Conservation (phyloP, 1,140 invertebrate genomes). For the Temnothorax longispinosus region DNA sequence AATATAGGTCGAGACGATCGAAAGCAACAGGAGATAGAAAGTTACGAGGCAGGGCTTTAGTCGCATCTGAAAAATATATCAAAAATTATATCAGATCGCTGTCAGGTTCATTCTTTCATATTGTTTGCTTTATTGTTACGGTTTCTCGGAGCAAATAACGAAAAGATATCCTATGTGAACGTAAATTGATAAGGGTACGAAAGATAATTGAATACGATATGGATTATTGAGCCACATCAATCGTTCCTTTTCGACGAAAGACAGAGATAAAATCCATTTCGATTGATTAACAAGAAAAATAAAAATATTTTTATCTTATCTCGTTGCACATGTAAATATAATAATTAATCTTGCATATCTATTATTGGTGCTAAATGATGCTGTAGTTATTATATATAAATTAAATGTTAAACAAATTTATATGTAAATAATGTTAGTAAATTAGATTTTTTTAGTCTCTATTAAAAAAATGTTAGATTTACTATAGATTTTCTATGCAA, state of each 20-base stretch:
- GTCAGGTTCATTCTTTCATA: neutral
- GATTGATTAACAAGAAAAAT: neutral
- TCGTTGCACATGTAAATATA: neutral
- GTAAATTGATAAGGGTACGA: neutral
- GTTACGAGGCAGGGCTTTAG: slow-evolving; percentile 46
- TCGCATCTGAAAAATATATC: slow-evolving; percentile 67
- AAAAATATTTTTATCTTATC: slow-evolving; percentile 6
- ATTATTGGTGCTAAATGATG: neutral
- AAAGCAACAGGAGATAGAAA: slow-evolving; percentile 59
- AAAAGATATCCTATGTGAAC: neutral
- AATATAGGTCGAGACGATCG: slow-evolving; percentile 62
- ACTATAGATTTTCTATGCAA: neutral
- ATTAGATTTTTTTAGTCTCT: neutral
- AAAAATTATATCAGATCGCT: slow-evolving; percentile 27
- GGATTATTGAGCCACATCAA: neutral
- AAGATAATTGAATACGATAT: neutral
- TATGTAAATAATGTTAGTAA: neutral
- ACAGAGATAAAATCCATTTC: neutral
- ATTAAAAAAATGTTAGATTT: neutral
- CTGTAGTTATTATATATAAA: neutral
- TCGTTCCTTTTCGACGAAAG: neutral
- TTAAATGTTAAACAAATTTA: neutral
- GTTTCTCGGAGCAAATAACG: neutral
- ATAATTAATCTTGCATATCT: neutral
- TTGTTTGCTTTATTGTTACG: slow-evolving; percentile 3